Evolutionary conservation across 2,113 vertebrate species (phyloP).

Genomic region (Marmota flaviventris): DNA sequence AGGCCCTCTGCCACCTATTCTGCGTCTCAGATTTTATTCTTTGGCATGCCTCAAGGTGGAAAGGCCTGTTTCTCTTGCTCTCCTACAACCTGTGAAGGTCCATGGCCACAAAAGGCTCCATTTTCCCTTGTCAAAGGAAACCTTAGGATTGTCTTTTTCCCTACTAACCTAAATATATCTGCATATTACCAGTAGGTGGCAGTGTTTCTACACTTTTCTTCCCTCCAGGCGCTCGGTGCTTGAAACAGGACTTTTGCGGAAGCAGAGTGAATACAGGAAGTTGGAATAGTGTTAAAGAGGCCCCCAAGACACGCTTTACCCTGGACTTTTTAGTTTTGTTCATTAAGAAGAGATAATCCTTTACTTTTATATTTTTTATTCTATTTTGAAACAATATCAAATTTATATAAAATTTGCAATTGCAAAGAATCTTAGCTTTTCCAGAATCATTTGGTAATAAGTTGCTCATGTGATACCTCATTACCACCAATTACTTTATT

Average conservation of each 20-base stretch:
- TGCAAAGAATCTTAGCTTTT: neutral
- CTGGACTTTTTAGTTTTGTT: neutral
- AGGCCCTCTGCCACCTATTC: neutral
- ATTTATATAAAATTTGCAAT: neutral
- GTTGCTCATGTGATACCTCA: neutral
- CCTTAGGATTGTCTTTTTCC: neutral
- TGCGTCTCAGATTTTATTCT: neutral
- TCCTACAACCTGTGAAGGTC: neutral
- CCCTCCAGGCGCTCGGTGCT: neutral
- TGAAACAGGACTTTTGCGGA: neutral
- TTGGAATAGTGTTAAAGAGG: neutral
- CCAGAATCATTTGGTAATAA: neutral
- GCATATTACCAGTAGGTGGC: conserved; percentile 58
- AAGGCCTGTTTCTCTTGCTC: neutral
- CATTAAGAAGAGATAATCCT: neutral
- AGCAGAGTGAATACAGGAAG: neutral
- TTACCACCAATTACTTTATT: neutral
- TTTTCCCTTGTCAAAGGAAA: neutral
- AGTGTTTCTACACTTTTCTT: conserved; percentile 21
- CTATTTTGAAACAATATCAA: conserved; percentile 42
- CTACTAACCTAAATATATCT: neutral
- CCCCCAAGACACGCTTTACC: neutral
- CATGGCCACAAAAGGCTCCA: neutral
- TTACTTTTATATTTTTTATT: neutral
- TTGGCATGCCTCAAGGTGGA: neutral